Base-by-base conservation (phyloP, 2,797 vertebrate genomes). In the Pseudomugil gertrudae region DNA sequence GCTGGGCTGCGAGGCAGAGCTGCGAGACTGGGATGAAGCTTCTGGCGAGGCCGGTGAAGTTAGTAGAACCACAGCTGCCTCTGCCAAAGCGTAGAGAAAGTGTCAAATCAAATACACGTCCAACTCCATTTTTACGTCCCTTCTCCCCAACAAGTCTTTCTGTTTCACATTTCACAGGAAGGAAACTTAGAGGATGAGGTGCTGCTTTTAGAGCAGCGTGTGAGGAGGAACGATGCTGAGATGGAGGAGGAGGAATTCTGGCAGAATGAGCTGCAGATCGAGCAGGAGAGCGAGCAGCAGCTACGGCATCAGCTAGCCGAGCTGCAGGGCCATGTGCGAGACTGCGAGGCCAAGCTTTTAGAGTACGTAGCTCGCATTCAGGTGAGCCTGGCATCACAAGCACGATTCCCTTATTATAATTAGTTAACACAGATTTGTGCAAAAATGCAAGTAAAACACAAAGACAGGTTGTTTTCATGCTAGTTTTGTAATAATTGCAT, bases 161-260 rank as follows among this genome's bases (percentile, higher is more conserved):
- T 68, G 64, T 35, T 21, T 53, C 40, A 32, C 26, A 9, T 4
- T 59, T 2, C 1, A 13, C 68, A 84, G 54, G 89, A 92, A 36
- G 76, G 52, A 60, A 92, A 83, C 77, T 47, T 95, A 57, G 96
- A 97, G 75, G 96, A 96, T 51, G 96, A 98, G 84, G 92, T 98
- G 51, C 89, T 95, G 62, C 93, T 92, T 55, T 86, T 97, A 10
- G 96, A 98, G 90, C 96, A 97, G 85, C 95, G 95, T 91, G 94
- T 96, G 89, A 96, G 95, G 87, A 93, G 95, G 80, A 99, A 98
- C 0, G 94, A 96, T 32, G 93, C 95, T 0, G 97, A 98, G 92
- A 95, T 96, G 2, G 95, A 96, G 69, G 97, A 98, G 77, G 96
- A 98, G 78, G 96, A 97, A 65, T 98, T 98, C 89, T 99, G 97